Base-by-base conservation (phyloP, 1,140 invertebrate genomes). In the Meloidogyne exigua region DNA sequence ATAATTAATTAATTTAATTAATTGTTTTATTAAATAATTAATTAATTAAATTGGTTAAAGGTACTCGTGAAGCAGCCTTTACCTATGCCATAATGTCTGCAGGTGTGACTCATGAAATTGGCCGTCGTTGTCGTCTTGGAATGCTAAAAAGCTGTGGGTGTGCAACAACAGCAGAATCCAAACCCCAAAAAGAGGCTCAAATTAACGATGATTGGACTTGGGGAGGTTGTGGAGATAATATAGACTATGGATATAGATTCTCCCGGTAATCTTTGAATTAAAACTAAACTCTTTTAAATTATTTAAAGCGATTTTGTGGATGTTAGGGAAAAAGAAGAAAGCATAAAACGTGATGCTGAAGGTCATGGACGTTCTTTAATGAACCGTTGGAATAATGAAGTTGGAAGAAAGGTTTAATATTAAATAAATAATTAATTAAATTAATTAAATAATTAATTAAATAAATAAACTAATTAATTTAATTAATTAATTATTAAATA, bases 31-130 rank as follows among this genome's bases (percentile, higher is more conserved):
- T 32, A 32, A 32, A 32, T 2, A 3, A 32, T 32, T 32, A 32
- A 32, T 32, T 32, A 32, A 32, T 32, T 32, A 3, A 32, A 32
- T 32, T 32, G 7, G 2, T 32, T 2, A 3, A 3, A 7, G 82
- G 84, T 13, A 86, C 85, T 12, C 73, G 77, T 75, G 85, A 86
- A 65, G 85, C 85, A 18, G 92, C 92, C 0, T 92, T 92, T 75
- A 90, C 93, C 44, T 91, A 93, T 81, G 92, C 92, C 0, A 88
- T 94, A n/a, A 89, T 92, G 0, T 91, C 92, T 0, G 92, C 93
- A 0, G 91, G 92, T 2, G 88, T 93, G 64, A 91, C 91, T 13
- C 92, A 92, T 85, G 91, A 91, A 5, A 89, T 93, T 21, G 91
- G 93, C 0, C 88, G 91, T 78, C 92, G 91, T 1, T 94, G 93